Base-by-base conservation (phyloP, 2,113 vertebrate species). In the Xiphias gladius region DNA sequence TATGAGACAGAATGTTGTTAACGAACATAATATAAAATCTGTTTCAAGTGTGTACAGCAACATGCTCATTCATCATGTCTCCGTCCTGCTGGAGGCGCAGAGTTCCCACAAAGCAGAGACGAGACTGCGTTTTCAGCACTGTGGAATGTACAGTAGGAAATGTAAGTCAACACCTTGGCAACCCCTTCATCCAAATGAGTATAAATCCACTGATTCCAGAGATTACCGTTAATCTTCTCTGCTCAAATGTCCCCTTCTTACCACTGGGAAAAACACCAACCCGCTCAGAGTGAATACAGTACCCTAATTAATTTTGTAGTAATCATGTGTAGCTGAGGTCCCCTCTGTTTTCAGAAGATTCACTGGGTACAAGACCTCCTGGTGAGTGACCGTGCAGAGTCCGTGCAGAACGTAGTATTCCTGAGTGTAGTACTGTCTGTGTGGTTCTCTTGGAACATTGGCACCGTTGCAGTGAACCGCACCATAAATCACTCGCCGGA, bases 401-500 rank as follows among this genome's bases (percentile, higher is more conserved):
- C 86, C 55, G 35, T 89, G 73, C 20, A 83, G 82, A 69, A 30
- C 1, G 10, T 48, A 2, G 32, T 57, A 52, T 86, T 92, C 93
- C 91, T 89, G 93, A 93, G 89, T 48, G 63, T 55, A 73, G 81
- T 16, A 13, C 48, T 24, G 67, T 52, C 50, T 64, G 39, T 32
- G 79, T 63, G 69, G 72, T 58, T 73, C 52, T 87, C 46, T 17
- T 74, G 64, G 64, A 66, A 35, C 37, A 17, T 79, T 76, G 82
- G 65, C 68, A 67, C 69, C 19, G 32, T 62, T 24, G 30, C 35
- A 28, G 39, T 2, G 14, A 74, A 55, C 52, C 14, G 52, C 7
- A 24, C 20, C 1, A 1, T 2, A 0, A 2, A 24, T 97, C 92
- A 99, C 30, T 94, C 96, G 65, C 90, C 95, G 48, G 96, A 95